Evolutionary conservation across 2,797 vertebrate genomes (phyloP).

Genomic region (Acipenser transmontanus): DNA sequence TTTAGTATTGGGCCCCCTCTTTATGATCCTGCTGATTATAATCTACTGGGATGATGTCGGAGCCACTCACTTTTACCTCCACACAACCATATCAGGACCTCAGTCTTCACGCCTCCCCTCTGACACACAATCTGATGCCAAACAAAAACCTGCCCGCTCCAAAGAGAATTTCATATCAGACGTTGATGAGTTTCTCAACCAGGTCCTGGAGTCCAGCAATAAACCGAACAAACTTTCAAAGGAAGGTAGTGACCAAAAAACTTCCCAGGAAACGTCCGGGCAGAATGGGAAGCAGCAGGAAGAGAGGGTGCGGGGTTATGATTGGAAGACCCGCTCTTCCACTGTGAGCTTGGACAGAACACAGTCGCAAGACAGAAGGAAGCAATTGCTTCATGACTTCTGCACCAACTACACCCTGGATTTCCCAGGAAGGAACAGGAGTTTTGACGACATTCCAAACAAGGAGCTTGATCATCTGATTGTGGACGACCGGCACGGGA

Average conservation of each 20-base stretch:
- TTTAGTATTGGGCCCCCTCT: conserved; percentile 77
- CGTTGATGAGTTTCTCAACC: conserved; percentile 76
- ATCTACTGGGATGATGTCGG: conserved; percentile 94
- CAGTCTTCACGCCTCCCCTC: conserved; percentile 49
- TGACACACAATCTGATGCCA: conserved; percentile 22
- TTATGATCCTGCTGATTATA: conserved; percentile 92
- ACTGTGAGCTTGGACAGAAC: conserved; percentile 60
- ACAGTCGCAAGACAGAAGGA: conserved; percentile 66
- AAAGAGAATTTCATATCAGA: conserved; percentile 58
- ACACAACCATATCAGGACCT: conserved; percentile 72
- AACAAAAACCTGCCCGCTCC: conserved; percentile 30
- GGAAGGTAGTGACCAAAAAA: conserved; percentile 52
- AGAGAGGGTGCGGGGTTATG: conserved; percentile 66
- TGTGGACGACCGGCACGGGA: conserved; percentile 87
- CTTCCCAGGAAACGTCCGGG: conserved; percentile 53
- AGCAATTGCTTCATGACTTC: conserved; percentile 63
- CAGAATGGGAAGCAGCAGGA: conserved; percentile 53
- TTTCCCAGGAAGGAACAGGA: conserved; percentile 86
- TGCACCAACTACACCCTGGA: conserved; percentile 72
- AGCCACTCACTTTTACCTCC: conserved; percentile 76
- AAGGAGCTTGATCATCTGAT: conserved; percentile 93
- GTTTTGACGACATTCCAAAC: conserved; percentile 93
- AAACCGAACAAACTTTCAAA: conserved; percentile 54
- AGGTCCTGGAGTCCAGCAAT: conserved; percentile 66
- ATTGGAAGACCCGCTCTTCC: conserved; percentile 78